These are phyloP conservation scores for Gonatopus flavifemur DNA, from an alignment of 1,140 invertebrate genomes.

Conservation along the genomic window DNA sequence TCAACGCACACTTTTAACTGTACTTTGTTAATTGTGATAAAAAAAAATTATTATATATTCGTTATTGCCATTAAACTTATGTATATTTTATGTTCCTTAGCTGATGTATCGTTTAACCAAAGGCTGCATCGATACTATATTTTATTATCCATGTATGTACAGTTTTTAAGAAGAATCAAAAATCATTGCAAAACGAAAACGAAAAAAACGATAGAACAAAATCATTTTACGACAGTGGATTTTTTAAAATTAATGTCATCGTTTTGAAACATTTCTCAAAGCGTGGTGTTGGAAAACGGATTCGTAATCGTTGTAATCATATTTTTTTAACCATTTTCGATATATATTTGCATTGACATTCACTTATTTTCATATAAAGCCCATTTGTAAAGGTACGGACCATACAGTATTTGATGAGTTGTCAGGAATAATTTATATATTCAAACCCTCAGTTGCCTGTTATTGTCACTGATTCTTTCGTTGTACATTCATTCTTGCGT, in stretches of 20 bases:
- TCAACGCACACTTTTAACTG: not conserved
- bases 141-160: constrained; percentile 17
- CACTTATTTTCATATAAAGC: not conserved
- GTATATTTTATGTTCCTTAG: constrained; percentile 34
- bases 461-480: no score
- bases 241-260: constrained; percentile 4
- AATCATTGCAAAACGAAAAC: constrained; percentile 1
- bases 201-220: not conserved
- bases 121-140: constrained; percentile 34
- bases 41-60: constrained; percentile 24
- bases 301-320: no score
- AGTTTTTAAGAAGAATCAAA: not conserved
- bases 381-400: not conserved
- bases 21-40: constrained; percentile 38
- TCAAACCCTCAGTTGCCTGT: no score
- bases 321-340: no score
- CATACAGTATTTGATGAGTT: not conserved
- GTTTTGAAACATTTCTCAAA: no score
- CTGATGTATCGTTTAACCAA: constrained; percentile 33
- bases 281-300: no score
- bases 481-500: no score
- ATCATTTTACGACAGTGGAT: not conserved
- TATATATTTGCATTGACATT: not conserved
- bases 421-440: not conserved
- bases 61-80: constrained; percentile 26